Evolutionary conservation across 2,888 invertebrate genomes (phyloP), one percentile per base, ranked within the genome.

Genomic region (Latrodectus hesperus): DNA sequence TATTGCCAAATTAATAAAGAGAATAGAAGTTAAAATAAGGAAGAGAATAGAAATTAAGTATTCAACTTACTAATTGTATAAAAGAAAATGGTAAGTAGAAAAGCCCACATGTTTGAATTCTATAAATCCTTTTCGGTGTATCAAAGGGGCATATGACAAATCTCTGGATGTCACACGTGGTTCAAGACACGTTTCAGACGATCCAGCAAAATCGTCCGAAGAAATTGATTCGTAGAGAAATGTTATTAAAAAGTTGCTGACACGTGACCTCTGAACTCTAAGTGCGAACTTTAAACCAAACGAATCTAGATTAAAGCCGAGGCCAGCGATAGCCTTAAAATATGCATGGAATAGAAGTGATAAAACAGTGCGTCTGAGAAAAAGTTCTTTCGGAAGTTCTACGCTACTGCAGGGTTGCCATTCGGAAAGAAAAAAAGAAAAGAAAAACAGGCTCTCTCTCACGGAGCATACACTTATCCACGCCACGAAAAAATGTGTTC

Each of bases 391-490:
- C 72, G 55, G 53, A 26, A 16, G 22, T 52, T 68, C n/a, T n/a
- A 14, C 26, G 26, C 16, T 14, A 17, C 49, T 14, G 68, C 55
- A 85, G 85, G 85, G 85, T 85, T 85, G 85, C 80, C 64, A 38
- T 38, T 38, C 38, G 65, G 38, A 85, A 85, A 17, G n/a, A 16
- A 22, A 38, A 72, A 64, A 17, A 16, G 51, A 80, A 81, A 22
- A 65, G 67, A 52, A 77, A 79, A 71, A 38, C 38, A 38, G 38
- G 38, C 38, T 38, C 38, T 22, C 22, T 38, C 38, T 38, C 38
- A 38, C 6, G 38, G 2, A 38, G 38, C 38, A 38, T 38, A 38
- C 38, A 38, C 2, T 38, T 38, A 38, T 38, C 38, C 1, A 38
- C 38, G 38, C 38, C 38, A 38, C 38, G 38, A 38, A 6, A 38